These are phyloP conservation scores for Merodon equestris DNA, from an alignment of 2,888 invertebrate species.

Conservation along the genomic window DNA sequence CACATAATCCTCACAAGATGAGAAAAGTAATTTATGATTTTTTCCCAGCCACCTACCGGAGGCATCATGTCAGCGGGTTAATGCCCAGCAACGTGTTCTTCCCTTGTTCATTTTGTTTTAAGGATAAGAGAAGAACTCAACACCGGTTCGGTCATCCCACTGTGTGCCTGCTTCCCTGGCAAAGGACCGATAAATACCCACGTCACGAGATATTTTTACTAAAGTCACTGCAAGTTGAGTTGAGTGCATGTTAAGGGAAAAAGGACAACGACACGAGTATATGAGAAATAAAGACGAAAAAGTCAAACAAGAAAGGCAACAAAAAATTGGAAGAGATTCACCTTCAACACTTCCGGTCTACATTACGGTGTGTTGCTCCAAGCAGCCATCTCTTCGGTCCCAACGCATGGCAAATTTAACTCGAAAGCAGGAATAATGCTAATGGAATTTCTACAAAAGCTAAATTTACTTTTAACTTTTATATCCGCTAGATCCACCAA, in stretches of 20 bases:
- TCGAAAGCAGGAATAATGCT: constrained; percentile 38
- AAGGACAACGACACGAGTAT: background rate
- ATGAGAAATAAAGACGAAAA: no score
- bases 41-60: constrained; percentile 6
- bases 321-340: background rate
- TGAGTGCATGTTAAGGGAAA: constrained; percentile 7
- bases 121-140: constrained; percentile 29
- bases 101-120: constrained; percentile 33
- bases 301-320: background rate
- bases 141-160: background rate
- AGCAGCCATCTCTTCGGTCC: background rate
- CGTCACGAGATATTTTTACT: background rate
- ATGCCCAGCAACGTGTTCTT: constrained; percentile 8
- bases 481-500: constrained; percentile 24
- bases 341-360: constrained; percentile 17
- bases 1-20: constrained; percentile 40
- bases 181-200: constrained; percentile 15
- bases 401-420: constrained; percentile 29
- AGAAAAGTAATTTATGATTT: constrained; percentile 45
- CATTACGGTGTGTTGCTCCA: constrained; percentile 1
- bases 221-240: background rate
- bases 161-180: no score
- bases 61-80: constrained; percentile 1
- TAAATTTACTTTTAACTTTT: constrained; percentile 50
- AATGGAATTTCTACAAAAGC: constrained; percentile 51